A percentile compares a stretch with the other conserved stretches of the same genome.
phyloP scores from a whole-genome alignment of 2,888 invertebrate genomes.

The Clanis bilineata region DNA sequence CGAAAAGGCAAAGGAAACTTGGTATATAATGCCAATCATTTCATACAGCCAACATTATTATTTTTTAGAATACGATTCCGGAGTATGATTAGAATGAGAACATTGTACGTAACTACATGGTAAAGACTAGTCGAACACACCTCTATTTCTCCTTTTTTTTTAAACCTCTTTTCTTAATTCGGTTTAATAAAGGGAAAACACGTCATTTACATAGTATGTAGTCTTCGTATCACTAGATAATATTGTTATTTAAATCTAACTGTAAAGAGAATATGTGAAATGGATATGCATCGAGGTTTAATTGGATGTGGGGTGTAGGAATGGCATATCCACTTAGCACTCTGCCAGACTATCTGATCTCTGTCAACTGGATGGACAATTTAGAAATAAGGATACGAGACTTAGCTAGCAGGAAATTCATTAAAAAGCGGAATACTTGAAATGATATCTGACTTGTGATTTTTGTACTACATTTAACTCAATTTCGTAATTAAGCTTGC shows the following conservation, averaged over 20 bases:
- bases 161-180: too few relatives aligned
- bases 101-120: too few relatives aligned
- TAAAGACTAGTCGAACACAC: too few relatives aligned
- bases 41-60: neutral
- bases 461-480: too few relatives aligned
- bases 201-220: too few relatives aligned
- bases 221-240: too few relatives aligned
- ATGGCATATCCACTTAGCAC: slow-evolving; percentile 3
- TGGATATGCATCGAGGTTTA: neutral
- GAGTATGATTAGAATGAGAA: neutral
- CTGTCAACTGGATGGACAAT: neutral
- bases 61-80: neutral
- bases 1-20: slow-evolving; percentile 5
- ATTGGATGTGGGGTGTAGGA: neutral
- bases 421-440: too few relatives aligned
- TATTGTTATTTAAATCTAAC: neutral
- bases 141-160: too few relatives aligned
- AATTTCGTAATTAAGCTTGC: too few relatives aligned
- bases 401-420: too few relatives aligned
- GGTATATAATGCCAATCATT: neutral
- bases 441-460: too few relatives aligned
- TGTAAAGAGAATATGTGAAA: neutral
- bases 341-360: neutral
- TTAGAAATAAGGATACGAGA: neutral
- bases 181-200: too few relatives aligned